phyloP scores from a whole-genome alignment of 2,888 invertebrate genomes.

The Graphium colonna region DNA sequence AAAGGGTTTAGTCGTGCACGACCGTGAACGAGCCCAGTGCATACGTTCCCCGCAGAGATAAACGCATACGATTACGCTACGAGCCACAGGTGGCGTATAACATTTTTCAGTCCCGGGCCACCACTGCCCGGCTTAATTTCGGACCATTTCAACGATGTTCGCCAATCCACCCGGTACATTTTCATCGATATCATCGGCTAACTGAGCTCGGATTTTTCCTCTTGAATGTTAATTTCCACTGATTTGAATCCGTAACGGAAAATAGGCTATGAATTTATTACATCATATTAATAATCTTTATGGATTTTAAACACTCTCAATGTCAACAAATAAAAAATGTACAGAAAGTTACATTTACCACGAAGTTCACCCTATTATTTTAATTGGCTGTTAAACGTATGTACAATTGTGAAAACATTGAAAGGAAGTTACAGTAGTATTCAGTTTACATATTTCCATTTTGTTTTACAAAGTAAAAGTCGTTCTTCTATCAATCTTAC shows the following conservation, averaged over 20 bases:
- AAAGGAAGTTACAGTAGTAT: no score
- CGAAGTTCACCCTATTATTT: no score
- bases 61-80: constrained; percentile 75
- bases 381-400: no score
- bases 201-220: constrained; percentile 25
- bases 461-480: no score
- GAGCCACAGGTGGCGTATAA: constrained; percentile 78
- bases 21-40: constrained; percentile 47
- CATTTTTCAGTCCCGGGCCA: constrained; percentile 66
- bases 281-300: no score
- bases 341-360: no score
- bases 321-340: no score
- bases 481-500: constrained; percentile 20
- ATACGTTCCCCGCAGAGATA: constrained; percentile 65
- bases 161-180: constrained; percentile 47
- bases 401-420: no score
- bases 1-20: constrained; percentile 27
- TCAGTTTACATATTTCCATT: no score
- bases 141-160: constrained; percentile 50
- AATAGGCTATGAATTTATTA: background rate
- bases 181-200: constrained; percentile 64
- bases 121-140: constrained; percentile 58
- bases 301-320: background rate
- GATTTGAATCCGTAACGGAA: background rate
- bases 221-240: constrained; percentile 25